A percentile compares a stretch with the other conserved stretches of the same genome.
phyloP scores from a whole-genome alignment of 2,888 invertebrate genomes.

The Conchocele bisecta region DNA sequence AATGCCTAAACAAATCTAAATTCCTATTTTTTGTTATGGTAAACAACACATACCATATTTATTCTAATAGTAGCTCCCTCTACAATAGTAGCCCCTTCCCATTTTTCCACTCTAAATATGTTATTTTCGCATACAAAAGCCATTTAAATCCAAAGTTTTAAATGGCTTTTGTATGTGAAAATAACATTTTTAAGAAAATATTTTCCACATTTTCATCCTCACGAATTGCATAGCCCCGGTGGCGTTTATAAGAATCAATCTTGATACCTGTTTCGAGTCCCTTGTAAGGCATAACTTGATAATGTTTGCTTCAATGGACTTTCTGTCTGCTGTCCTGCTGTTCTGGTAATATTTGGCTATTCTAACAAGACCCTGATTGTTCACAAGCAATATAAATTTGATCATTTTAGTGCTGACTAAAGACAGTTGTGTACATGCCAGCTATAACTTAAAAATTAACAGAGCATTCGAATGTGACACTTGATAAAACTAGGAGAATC shows the following conservation, averaged over 20 bases:
- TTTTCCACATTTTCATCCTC: neutral
- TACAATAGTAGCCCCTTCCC: too few relatives aligned
- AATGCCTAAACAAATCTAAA: too few relatives aligned
- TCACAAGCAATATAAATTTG: constrained; percentile 64
- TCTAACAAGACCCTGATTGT: constrained; percentile 59
- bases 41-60: neutral
- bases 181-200: neutral
- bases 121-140: too few relatives aligned
- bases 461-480: too few relatives aligned
- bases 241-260: neutral
- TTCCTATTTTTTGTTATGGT: neutral
- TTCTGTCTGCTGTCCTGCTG: constrained; percentile 26
- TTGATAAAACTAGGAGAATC: too few relatives aligned
- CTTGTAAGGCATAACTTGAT: constrained; percentile 55
- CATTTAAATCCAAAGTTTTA: too few relatives aligned
- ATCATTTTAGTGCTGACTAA: constrained; percentile 55
- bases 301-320: constrained; percentile 49
- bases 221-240: too few relatives aligned
- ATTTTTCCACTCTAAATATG: too few relatives aligned
- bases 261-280: constrained; percentile 60
- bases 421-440: too few relatives aligned
- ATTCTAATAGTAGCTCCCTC: too few relatives aligned
- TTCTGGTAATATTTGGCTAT: constrained; percentile 63
- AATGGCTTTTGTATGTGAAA: too few relatives aligned
- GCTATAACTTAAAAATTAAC: too few relatives aligned